Evolutionary conservation across 2,888 invertebrate species (phyloP).

Genomic region (Colostygia pectinataria): DNA sequence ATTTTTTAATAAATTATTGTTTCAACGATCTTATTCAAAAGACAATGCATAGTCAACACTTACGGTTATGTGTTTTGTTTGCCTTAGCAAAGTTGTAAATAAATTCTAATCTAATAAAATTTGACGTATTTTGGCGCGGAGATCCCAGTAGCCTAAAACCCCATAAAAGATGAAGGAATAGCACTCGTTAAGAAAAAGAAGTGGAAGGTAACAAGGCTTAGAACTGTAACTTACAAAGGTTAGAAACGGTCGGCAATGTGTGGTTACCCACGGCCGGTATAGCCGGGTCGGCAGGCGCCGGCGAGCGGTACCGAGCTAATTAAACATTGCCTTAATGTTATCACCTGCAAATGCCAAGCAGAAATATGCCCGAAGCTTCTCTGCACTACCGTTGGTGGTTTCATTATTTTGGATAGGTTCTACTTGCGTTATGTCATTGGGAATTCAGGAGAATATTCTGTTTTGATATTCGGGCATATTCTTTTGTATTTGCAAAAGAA

Average conservation of each 20-base stretch:
- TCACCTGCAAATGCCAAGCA: slow-evolving; percentile 80
- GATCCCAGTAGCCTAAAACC: not conserved
- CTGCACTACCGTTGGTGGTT: slow-evolving; percentile 47
- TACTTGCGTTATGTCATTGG: not conserved
- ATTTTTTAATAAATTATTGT: no score
- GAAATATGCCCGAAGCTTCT: slow-evolving; percentile 69
- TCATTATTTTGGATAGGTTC: slow-evolving; percentile 27
- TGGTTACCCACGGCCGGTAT: slow-evolving; percentile 45
- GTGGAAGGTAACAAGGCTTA: slow-evolving; percentile 6
- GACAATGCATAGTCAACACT: no score
- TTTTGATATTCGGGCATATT: no score
- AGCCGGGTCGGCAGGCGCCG: slow-evolving; percentile 42
- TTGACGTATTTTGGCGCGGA: not conserved
- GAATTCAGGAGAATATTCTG: slow-evolving; percentile 4
- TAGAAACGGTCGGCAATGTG: slow-evolving; percentile 57
- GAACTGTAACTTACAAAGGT: slow-evolving; percentile 64
- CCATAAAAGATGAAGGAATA: not conserved
- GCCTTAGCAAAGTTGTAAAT: no score
- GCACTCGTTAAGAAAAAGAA: slow-evolving; percentile 1
- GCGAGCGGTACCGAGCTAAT: slow-evolving; percentile 79
- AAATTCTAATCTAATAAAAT: no score
- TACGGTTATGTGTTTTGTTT: no score
- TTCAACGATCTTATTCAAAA: no score
- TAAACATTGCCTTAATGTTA: slow-evolving; percentile 82
- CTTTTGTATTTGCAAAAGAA: no score